Base-by-base conservation (phyloP, 2,113 vertebrate species). In the Chionomys nivalis region DNA sequence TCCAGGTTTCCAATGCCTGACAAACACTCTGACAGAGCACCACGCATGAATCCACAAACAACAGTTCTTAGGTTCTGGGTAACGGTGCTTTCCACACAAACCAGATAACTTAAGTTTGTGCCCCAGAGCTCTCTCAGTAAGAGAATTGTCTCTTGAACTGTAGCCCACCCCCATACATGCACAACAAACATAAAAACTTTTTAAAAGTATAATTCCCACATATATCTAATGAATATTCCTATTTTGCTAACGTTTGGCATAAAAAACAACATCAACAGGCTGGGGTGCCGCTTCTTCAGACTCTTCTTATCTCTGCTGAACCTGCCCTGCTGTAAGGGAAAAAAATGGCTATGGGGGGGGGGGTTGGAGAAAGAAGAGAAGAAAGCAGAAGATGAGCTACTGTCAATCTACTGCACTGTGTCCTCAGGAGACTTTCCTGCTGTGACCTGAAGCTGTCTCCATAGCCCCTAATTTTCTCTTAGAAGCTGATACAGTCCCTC, bases 291-390 rank as follows among this genome's bases (percentile, higher is more conserved):
- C 65, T 66, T 90, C 83, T 55, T 33, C 21, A 26, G 5, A 65
- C 26, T 47, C 52, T 90, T 77, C 89, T 88, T 88, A 95, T 93
- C 42, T 96, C 33, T 91, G 42, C 61, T 77, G 87, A 90, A 94
- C 78, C 5, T 90, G 13, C 16, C 73, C 63, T 94, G 90, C 28
- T 23, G 6, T 3, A 47, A 28, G 28, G 55, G 47, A 90, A 76
- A n/a, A 36, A 68, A n/a, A 33, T 31, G 47, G 77, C 11, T 21
- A 28, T 49, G 13, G 47, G 12, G 36, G 17, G 6, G 39, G 5
- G 23, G 26, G 26, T 12, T 7, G 24, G 5, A 42, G n/a, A 24
- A 47, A 12, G 11, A 36, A 9, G 26, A 44, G 42, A 36, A 24
- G 12, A 31, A 65, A 26, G 26, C 78, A 44, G 23, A 39, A n/a